Base-by-base conservation (phyloP, 1,140 invertebrate species). In the Drosophila leontia region DNA sequence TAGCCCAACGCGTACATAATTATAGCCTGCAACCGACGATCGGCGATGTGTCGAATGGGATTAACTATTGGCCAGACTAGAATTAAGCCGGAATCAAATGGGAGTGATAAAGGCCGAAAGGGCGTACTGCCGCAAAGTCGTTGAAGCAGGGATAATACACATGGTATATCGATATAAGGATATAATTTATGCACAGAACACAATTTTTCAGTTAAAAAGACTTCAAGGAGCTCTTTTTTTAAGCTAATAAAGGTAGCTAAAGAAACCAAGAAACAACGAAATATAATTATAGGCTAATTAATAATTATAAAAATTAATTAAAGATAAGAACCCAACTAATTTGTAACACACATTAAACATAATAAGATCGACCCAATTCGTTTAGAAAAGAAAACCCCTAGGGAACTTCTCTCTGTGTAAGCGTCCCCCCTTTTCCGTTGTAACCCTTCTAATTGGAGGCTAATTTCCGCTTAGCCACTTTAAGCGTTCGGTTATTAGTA, bases 11-110 rank as follows among this genome's bases (percentile, higher is more conserved):
- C 56, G 75, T 71, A 62, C 75, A 86, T 90, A 90, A 90, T 90
- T 90, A 90, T 86, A 62, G 71, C 65, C 85, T 68, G 70, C 86
- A 75, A 77, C 70, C 78, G 78, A 44, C 61, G 64, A 82, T 51
- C 44, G 55, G 56, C 80, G 58, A 79, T 80, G 78, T 77, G 75
- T 85, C 82, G 64, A 91, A 85, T 85, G 75, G 86, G 82, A 82
- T 85, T 82, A 82, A 72, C 64, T 74, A 79, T 90, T 85, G 78
- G 71, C 83, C 58, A 60, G 23, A 47, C 47, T 50, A 47, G 53
- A 41, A 50, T 65, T 64, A 50, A 53, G 39, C 62, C 62, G 26
- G 39, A 68, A 70, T 68, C 44, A 70, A 70, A 70, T 47, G 65
- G 44, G 48, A 70, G 39, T 65, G 51, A 75, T 72, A 53, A 70